Evolutionary conservation across 2,113 vertebrate species (phyloP).

Genomic region (Cheirogaleus medius): DNA sequence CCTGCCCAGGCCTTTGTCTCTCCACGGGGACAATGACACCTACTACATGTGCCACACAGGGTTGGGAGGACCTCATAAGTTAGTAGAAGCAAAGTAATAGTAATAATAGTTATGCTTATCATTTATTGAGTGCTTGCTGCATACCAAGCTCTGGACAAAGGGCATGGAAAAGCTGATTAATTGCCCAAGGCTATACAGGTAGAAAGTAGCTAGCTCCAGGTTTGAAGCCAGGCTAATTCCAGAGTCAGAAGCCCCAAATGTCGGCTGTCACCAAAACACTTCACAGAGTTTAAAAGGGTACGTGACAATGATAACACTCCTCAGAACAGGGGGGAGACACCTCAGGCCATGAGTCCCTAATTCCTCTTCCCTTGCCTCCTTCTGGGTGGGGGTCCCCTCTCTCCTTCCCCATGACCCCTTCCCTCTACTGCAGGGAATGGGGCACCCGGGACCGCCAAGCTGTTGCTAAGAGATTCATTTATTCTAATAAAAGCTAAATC

Average conservation of each 20-base stretch:
- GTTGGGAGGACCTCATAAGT: neutral
- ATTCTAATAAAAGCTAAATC: constrained; percentile 76
- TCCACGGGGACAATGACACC: neutral
- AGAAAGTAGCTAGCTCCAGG: neutral
- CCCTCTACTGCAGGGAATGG: neutral
- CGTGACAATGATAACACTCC: accelerated
- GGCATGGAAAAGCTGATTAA: neutral
- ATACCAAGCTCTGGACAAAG: neutral
- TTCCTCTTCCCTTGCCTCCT: neutral
- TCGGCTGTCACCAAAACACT: neutral
- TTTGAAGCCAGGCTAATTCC: neutral
- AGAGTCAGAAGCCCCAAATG: neutral
- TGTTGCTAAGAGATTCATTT: constrained; percentile 54
- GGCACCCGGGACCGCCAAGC: neutral
- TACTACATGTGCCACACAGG: neutral
- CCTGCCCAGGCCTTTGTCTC: neutral
- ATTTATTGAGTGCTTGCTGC: neutral
- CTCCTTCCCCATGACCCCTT: accelerated
- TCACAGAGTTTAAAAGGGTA: neutral
- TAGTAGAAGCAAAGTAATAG: neutral
- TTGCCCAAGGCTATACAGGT: neutral
- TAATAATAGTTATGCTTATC: neutral
- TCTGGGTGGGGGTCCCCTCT: neutral
- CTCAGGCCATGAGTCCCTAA: no score
- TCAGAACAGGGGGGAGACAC: neutral